phyloP scores from a whole-genome alignment of 2,888 invertebrate species.

The Acronicta psi region DNA sequence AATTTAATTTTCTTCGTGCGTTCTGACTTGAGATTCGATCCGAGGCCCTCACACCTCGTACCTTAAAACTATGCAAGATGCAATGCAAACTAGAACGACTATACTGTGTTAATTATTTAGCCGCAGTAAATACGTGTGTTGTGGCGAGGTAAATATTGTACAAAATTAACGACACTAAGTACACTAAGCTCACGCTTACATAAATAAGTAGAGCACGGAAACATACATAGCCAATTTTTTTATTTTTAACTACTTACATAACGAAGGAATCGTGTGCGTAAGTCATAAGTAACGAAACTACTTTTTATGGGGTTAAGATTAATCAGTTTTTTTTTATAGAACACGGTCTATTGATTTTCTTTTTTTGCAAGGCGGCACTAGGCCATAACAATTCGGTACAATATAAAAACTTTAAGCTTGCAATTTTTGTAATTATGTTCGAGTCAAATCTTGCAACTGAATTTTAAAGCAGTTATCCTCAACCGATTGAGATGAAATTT shows the following conservation, averaged over 20 bases:
- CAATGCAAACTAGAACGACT: slow-evolving; percentile 20
- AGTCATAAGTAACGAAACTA: neutral
- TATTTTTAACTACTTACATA: neutral
- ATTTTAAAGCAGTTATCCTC: too few species aligned
- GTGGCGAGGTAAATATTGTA: slow-evolving; percentile 21
- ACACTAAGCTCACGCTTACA: slow-evolving; percentile 18
- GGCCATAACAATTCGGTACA: too few species aligned
- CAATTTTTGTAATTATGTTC: too few species aligned
- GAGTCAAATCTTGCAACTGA: too few species aligned
- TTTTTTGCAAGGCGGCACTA: too few species aligned
- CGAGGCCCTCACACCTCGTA: too few species aligned
- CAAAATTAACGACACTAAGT: slow-evolving; percentile 35
- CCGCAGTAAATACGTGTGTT: slow-evolving; percentile 29
- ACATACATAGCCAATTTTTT: slow-evolving; percentile 9
- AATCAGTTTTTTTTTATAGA: too few species aligned
- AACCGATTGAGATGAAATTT: too few species aligned
- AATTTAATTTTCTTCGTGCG: slow-evolving; percentile 11
- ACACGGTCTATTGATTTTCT: neutral
- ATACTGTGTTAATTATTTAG: slow-evolving; percentile 37
- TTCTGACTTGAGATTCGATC: too few species aligned
- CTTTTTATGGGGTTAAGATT: too few species aligned
- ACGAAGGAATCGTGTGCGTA: neutral
- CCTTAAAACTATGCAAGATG: slow-evolving; percentile 24
- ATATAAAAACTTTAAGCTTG: too few species aligned
- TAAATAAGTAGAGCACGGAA: slow-evolving; percentile 8